Conservation (phyloP, 2,888 invertebrate species). For the Drosophila quinaria region DNA sequence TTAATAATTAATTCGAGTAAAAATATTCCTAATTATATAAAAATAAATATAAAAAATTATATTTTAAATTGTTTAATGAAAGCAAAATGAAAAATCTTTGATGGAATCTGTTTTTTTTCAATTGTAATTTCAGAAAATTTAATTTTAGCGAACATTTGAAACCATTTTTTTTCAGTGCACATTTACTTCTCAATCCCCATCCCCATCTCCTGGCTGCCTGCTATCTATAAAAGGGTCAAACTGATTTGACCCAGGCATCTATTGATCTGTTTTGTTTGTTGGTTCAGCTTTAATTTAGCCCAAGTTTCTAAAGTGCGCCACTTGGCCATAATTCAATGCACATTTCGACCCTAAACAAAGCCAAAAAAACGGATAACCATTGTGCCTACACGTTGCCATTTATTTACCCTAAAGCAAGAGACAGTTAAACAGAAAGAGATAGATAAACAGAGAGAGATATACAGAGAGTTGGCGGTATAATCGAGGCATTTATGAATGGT, state of each 20-base stretch:
- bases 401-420: constrained; percentile 40
- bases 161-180: not conserved
- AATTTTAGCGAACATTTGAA: too few relatives aligned
- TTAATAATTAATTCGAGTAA: too few relatives aligned
- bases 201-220: too few relatives aligned
- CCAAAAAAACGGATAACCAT: constrained; percentile 5
- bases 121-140: too few relatives aligned
- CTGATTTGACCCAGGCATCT: not conserved
- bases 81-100: too few relatives aligned
- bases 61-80: too few relatives aligned
- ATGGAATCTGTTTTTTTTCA: too few relatives aligned
- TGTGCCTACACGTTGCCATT: constrained; percentile 45
- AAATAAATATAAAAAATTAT: too few relatives aligned
- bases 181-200: not conserved
- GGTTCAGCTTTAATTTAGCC: constrained; percentile 15
- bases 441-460: not conserved
- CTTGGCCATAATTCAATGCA: constrained; percentile 58
- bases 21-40: too few relatives aligned
- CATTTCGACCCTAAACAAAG: constrained; percentile 34
- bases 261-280: constrained; percentile 15
- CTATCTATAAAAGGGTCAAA: constrained; percentile 49
- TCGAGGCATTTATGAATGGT: constrained; percentile 28
- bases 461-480: constrained; percentile 21
- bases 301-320: constrained; percentile 16
- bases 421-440: constrained; percentile 1